A percentile compares a stretch with the other conserved stretches of the same genome.
These are phyloP conservation scores for Pseudonaja textilis DNA, from an alignment of 2,113 vertebrate genomes.

Conservation along the genomic window DNA sequence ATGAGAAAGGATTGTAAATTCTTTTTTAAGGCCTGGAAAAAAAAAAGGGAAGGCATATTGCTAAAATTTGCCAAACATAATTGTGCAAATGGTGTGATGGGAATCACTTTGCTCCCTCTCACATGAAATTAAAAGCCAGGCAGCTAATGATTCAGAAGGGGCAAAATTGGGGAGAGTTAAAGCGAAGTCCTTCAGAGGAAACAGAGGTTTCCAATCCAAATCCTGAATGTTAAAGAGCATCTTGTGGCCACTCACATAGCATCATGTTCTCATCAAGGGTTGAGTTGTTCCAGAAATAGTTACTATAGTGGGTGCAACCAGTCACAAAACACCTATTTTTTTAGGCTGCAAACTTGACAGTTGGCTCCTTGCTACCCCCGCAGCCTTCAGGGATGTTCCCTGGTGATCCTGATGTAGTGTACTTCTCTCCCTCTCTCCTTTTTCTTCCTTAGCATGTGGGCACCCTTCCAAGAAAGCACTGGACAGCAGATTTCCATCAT, in stretches of 20 bases:
- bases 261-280: background rate
- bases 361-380: background rate
- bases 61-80: background rate
- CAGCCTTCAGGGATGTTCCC: background rate
- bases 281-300: background rate
- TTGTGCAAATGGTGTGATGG: background rate
- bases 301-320: background rate
- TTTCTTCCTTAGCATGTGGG: background rate
- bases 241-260: background rate
- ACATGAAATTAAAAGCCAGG: background rate
- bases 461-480: background rate
- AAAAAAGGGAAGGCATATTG: background rate
- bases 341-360: background rate
- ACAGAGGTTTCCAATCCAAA: background rate
- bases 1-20: background rate
- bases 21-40: background rate
- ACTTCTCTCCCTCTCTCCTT: background rate
- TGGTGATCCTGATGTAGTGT: background rate
- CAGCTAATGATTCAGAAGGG: background rate
- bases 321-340: background rate
- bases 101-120: background rate
- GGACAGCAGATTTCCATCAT: background rate
- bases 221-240: background rate
- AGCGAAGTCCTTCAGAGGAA: background rate
- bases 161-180: background rate